Conservation (phyloP, 2,113 vertebrate genomes). For the Henicopernis longicauda region DNA sequence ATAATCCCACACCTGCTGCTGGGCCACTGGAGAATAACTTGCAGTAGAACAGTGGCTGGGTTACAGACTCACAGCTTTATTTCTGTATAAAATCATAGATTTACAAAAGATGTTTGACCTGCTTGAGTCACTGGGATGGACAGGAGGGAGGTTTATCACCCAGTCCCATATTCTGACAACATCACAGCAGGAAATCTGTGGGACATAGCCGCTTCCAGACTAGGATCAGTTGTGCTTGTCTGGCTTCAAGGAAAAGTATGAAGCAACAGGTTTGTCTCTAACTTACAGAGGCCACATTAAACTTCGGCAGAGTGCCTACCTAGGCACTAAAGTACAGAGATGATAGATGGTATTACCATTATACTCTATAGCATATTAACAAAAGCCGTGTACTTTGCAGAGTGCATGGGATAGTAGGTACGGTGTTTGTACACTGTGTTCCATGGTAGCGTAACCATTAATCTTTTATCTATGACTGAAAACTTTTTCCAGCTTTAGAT, state of each 20-base stretch:
- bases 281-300: background rate
- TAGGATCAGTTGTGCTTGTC: background rate
- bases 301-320: background rate
- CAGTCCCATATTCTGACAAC: background rate
- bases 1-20: background rate
- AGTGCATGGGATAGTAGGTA: background rate
- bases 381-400: background rate
- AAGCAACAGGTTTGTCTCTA: background rate
- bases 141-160: background rate
- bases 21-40: background rate
- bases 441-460: background rate
- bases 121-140: background rate
- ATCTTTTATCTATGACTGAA: slow-evolving; percentile 29
- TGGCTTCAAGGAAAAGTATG: background rate
- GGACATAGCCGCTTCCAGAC: background rate
- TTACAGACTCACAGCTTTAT: background rate
- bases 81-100: background rate
- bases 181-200: background rate
- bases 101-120: background rate
- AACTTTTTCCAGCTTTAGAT: slow-evolving; percentile 39
- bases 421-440: slow-evolving; percentile 16
- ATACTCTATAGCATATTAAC: background rate
- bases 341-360: background rate
- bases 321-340: background rate
- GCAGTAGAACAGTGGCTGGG: background rate